Percentiles rank a stretch among this genome's conserved stretches.
Conservation (phyloP, 2,888 invertebrate species). For the Melanophora roralis region DNA sequence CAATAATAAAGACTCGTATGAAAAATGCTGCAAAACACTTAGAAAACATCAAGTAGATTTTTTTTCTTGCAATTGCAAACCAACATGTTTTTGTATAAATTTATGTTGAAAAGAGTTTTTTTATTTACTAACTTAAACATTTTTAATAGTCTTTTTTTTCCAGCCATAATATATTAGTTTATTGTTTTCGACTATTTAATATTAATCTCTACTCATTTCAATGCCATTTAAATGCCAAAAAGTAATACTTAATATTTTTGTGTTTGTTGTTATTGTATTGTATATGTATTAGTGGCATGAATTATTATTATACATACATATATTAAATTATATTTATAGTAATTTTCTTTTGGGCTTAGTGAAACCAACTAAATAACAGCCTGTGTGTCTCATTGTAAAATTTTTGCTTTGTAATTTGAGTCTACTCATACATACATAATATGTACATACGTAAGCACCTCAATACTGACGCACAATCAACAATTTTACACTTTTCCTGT, state of each 20-base stretch:
- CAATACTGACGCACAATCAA: no score
- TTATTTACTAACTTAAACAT: no score
- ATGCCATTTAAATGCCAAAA: constrained; percentile 69
- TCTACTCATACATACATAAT: no score
- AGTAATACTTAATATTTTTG: constrained; percentile 59
- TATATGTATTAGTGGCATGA: not conserved
- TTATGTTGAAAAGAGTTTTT: no score
- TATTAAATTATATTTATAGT: not conserved
- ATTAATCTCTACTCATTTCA: constrained; percentile 53
- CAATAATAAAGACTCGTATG: constrained; percentile 39
- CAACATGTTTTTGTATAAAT: no score
- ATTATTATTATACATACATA: not conserved
- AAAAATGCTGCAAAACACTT: not conserved
- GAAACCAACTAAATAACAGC: not conserved
- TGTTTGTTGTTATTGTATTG: not conserved
- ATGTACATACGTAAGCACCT: no score
- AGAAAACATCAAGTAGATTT: not conserved
- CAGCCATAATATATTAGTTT: constrained; percentile 20
- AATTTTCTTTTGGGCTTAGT: not conserved
- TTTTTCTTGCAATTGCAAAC: no score
- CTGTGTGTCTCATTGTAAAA: no score
- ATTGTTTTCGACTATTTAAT: constrained; percentile 38
- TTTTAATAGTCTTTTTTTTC: constrained; percentile 9
- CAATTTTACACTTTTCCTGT: no score
- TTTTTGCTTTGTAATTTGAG: no score